These are phyloP conservation scores for Scaptodrosophila lebanonensis DNA, from an alignment of 1,140 invertebrate genomes.

Conservation along the genomic window DNA sequence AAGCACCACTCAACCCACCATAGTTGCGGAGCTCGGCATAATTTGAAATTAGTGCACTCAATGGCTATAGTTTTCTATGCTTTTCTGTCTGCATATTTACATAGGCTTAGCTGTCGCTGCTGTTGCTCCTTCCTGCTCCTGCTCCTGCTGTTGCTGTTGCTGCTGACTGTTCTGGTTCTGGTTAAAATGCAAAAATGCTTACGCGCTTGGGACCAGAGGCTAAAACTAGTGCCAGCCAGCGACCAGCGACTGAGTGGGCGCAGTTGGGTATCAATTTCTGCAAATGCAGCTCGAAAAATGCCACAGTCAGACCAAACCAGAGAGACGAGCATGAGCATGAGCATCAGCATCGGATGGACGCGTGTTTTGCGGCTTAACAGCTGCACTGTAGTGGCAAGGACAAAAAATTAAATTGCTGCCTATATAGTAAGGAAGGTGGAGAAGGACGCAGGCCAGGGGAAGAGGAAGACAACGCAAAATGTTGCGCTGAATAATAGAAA, in stretches of 20 bases:
- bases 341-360: slow-evolving; percentile 1
- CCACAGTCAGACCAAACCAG: neutral
- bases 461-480: too few relatives aligned
- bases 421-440: slow-evolving; percentile 54
- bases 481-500: slow-evolving; percentile 35
- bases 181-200: slow-evolving; percentile 64
- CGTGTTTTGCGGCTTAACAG: slow-evolving; percentile 28
- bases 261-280: slow-evolving; percentile 54
- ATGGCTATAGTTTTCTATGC: slow-evolving; percentile 53
- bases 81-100: slow-evolving; percentile 5
- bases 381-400: slow-evolving; percentile 15
- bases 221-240: slow-evolving; percentile 1
- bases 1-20: too few relatives aligned
- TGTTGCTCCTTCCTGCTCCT: slow-evolving; percentile 30
- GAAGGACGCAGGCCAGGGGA: too few relatives aligned
- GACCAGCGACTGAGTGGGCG: neutral
- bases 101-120: slow-evolving; percentile 41
- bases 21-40: slow-evolving; percentile 68
- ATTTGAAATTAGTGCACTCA: slow-evolving; percentile 74
- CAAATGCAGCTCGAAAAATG: slow-evolving; percentile 48
- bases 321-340: neutral
- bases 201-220: slow-evolving; percentile 12
- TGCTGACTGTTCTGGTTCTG: slow-evolving; percentile 36
- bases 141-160: neutral
- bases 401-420: slow-evolving; percentile 28